Percentiles rank a stretch among this genome's conserved stretches.
These are phyloP conservation scores for Perca schrenkii DNA, from an alignment of 2,113 vertebrate genomes.

Conservation along the genomic window DNA sequence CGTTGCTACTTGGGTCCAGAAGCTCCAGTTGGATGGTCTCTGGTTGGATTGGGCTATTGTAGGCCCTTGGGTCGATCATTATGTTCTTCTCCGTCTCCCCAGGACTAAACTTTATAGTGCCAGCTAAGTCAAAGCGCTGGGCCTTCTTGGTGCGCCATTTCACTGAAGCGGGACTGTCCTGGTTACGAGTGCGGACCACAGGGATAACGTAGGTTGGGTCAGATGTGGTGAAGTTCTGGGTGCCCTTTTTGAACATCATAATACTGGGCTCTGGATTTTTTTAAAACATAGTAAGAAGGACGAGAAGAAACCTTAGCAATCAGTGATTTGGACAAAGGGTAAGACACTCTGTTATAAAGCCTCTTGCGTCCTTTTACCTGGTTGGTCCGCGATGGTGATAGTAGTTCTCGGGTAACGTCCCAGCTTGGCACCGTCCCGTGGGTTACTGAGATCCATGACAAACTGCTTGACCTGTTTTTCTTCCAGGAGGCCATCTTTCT, in stretches of 20 bases:
- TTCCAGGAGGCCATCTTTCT: constrained; percentile 88
- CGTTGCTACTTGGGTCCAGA: constrained; percentile 80
- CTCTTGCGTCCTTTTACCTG: constrained; percentile 75
- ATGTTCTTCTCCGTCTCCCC: constrained; percentile 83
- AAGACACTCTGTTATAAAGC: constrained; percentile 52
- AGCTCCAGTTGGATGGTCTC: constrained; percentile 84
- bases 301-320: constrained; percentile 48
- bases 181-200: constrained; percentile 79
- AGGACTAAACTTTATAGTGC: constrained; percentile 76
- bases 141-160: constrained; percentile 83
- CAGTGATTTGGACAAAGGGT: constrained; percentile 47
- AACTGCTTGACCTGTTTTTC: constrained; percentile 91
- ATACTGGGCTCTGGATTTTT: constrained; percentile 75
- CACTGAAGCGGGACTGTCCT: constrained; percentile 70
- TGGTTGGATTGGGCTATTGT: constrained; percentile 61
- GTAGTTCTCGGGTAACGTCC: constrained; percentile 91
- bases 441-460: constrained; percentile 91
- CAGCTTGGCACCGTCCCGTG: constrained; percentile 90
- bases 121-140: constrained; percentile 73
- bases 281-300: neutral
- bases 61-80: constrained; percentile 68
- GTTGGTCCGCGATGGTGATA: constrained; percentile 88
- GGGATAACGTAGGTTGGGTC: constrained; percentile 80
- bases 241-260: constrained; percentile 82
- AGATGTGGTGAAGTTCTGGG: constrained; percentile 76